Conservation (phyloP, 2,113 vertebrate genomes). For the Monopterus albus region DNA sequence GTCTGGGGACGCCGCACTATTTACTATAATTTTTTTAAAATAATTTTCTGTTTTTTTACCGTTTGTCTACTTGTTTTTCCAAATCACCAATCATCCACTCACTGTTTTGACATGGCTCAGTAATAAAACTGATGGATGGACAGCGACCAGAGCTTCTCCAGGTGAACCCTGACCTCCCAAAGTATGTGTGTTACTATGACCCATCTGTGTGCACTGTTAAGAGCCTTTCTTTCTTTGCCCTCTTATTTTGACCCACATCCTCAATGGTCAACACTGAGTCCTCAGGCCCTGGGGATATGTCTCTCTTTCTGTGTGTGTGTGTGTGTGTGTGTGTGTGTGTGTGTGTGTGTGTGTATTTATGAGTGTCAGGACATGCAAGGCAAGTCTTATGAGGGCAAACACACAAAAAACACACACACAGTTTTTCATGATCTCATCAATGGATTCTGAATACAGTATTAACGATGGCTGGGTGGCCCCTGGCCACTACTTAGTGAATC, state of each 20-base stretch:
- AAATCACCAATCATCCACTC: slow-evolving; percentile 10
- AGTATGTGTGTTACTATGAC: slow-evolving; percentile 63
- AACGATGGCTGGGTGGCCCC: slow-evolving; percentile 74
- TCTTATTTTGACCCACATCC: slow-evolving; percentile 75
- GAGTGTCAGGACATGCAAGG: slow-evolving; percentile 55
- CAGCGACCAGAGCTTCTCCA: slow-evolving; percentile 79
- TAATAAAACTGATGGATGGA: slow-evolving; percentile 86
- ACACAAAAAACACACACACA: slow-evolving; percentile 32
- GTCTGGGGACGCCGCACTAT: too few species aligned
- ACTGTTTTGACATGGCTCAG: slow-evolving; percentile 63
- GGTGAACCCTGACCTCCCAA: slow-evolving; percentile 84
- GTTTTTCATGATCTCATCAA: slow-evolving; percentile 81
- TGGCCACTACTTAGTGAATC: slow-evolving; percentile 78
- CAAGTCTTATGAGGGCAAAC: slow-evolving; percentile 60
- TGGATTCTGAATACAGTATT: slow-evolving; percentile 80
- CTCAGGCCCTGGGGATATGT: slow-evolving; percentile 66
- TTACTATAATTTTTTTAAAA: too few species aligned
- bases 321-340: too few species aligned
- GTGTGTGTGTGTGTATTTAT: slow-evolving; percentile 59
- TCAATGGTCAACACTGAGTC: slow-evolving; percentile 80
- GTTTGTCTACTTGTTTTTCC: not conserved
- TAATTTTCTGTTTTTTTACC: too few species aligned
- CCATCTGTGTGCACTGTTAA: slow-evolving; percentile 83
- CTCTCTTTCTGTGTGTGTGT: slow-evolving; percentile 42
- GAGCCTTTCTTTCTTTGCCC: slow-evolving; percentile 75